Evolutionary conservation across 2,797 vertebrate species (phyloP).

Genomic region (Ataeniobius toweri): DNA sequence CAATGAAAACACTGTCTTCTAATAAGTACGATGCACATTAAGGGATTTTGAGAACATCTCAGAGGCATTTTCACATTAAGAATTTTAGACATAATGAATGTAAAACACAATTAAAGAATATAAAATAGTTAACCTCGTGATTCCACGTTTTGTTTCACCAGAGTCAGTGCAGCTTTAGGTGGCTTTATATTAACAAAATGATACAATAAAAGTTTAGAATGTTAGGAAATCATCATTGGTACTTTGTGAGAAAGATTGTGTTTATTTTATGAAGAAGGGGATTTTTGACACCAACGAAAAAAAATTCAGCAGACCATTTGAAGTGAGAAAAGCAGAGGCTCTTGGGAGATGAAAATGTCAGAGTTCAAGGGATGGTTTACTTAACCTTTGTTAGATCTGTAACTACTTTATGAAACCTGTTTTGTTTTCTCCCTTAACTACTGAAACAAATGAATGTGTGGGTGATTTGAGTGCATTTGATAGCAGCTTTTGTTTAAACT

Average conservation of each 20-base stretch:
- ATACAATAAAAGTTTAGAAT: not conserved
- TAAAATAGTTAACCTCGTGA: not conserved
- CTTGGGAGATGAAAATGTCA: not conserved
- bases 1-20: not conserved
- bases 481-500: not conserved
- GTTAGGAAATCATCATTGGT: not conserved
- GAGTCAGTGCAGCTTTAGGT: too few species aligned
- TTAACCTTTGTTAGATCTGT: not conserved
- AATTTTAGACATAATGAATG: not conserved
- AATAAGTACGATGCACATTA: not conserved
- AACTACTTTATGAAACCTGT: conserved; percentile 13
- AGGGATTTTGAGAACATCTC: not conserved
- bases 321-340: not conserved
- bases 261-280: not conserved
- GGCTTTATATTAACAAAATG: not conserved
- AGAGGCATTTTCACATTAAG: not conserved
- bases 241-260: not conserved
- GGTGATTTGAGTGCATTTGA: conserved; percentile 3
- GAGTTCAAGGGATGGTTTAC: not conserved
- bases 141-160: not conserved
- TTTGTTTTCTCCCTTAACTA: not conserved
- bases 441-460: not conserved
- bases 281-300: not conserved
- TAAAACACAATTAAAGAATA: not conserved
- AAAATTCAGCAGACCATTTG: not conserved